A percentile compares a stretch with the other conserved stretches of the same genome.
These are phyloP conservation scores for Arctocebus calabarensis DNA, from an alignment of 2,797 vertebrate species.

Conservation along the genomic window DNA sequence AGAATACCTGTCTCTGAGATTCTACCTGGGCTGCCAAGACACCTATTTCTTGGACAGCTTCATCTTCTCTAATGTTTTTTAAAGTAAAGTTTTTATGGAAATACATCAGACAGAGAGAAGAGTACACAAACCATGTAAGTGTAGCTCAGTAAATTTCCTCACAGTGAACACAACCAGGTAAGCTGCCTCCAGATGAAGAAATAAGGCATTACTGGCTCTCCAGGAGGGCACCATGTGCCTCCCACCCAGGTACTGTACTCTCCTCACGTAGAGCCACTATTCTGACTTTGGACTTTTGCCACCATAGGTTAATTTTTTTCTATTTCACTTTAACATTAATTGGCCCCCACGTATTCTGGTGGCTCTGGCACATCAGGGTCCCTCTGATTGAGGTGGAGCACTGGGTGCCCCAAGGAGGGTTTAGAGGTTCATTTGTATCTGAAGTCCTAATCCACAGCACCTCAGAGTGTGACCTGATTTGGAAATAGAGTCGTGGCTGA, in stretches of 20 bases:
- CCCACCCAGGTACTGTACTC: not conserved
- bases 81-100: not conserved
- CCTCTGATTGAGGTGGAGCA: not conserved
- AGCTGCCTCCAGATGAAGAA: not conserved
- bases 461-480: not conserved
- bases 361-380: not conserved
- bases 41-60: not conserved
- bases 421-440: not conserved
- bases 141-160: not conserved
- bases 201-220: too few relatives aligned
- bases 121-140: not conserved
- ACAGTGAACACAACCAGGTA: not conserved
- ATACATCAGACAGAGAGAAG: not conserved
- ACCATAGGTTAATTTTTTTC: not conserved
- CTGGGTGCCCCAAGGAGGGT: not conserved
- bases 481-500: not conserved
- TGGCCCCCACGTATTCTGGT: not conserved
- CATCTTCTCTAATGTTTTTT: not conserved
- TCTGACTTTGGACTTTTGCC: not conserved
- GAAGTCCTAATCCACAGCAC: not conserved
- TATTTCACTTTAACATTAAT: not conserved
- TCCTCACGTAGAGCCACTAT: not conserved
- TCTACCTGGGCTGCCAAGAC: not conserved
- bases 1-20: not conserved
- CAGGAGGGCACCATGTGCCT: rapidly evolving